These are phyloP conservation scores for Laothoe populi DNA, from an alignment of 2,888 invertebrate genomes.

Conservation along the genomic window DNA sequence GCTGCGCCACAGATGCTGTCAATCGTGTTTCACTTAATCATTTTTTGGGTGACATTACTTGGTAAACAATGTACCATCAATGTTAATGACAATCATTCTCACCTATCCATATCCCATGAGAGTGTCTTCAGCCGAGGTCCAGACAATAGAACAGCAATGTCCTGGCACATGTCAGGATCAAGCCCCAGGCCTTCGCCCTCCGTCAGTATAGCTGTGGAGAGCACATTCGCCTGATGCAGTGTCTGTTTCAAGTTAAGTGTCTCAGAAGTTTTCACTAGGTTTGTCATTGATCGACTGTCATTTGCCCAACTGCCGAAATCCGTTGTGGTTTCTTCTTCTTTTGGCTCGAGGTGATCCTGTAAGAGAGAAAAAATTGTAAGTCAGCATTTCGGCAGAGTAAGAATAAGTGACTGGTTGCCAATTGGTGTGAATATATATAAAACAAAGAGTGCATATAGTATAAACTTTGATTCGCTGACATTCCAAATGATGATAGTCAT, in stretches of 20 bases:
- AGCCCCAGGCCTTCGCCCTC: conserved; percentile 88
- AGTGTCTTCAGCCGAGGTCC: conserved; percentile 89
- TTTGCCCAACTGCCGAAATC: conserved; percentile 76
- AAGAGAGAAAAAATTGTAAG: conserved; percentile 33
- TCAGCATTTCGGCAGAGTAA: too few relatives aligned
- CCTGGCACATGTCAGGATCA: conserved; percentile 87
- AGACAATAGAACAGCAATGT: conserved; percentile 88
- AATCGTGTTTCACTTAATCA: too few relatives aligned
- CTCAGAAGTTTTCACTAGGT: conserved; percentile 78
- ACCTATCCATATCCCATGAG: conserved; percentile 87
- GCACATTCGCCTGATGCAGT: conserved; percentile 79
- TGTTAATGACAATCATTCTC: too few relatives aligned
- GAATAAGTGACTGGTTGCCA: too few relatives aligned
- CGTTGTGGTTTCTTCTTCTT: conserved; percentile 52
- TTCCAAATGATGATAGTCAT: too few relatives aligned
- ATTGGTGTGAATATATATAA: too few relatives aligned
- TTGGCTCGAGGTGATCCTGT: conserved; percentile 58
- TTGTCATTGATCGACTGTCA: conserved; percentile 77
- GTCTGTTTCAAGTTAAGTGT: conserved; percentile 71
- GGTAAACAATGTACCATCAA: too few relatives aligned
- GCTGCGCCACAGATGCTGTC: too few relatives aligned
- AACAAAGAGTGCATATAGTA: too few relatives aligned
- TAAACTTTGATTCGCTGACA: too few relatives aligned
- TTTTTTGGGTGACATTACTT: too few relatives aligned
- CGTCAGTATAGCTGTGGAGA: conserved; percentile 82